Evolutionary conservation across 2,888 invertebrate genomes (phyloP), one percentile per base, ranked within the genome.

Genomic region (Drosophila paranaensis): DNA sequence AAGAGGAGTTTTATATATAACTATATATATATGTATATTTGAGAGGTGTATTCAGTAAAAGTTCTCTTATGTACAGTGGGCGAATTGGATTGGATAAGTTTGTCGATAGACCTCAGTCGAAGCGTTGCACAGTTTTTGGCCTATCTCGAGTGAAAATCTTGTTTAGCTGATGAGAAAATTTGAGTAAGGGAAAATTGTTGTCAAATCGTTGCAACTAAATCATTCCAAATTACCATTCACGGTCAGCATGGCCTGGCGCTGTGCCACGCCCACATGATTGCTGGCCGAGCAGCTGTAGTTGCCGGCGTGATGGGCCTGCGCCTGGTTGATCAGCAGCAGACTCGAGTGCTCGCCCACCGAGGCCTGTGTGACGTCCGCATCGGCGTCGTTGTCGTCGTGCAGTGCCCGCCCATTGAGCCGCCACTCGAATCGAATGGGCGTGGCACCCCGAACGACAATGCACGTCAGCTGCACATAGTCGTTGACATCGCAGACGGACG

Each of bases 391-490:
- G 27, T 82, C 86, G 71, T 88, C 73, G 11, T 78, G 72, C 61
- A 84, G 20, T 46, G 79, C 69, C 35, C 72, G 63, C 16, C 71
- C 82, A 70, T 92, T 91, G 2, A 92, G 68, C 39, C 73, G 79
- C 95, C 95, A 95, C 13, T 95, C 94, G 86, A 95, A 95, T 74
- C 94, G 94, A 46, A 95, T 94, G 1, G 95, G 95, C 93, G 95
- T 94, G 89, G 95, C 95, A 25, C 95, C 95, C 45, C 95, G 95
- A 46, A 96, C 97, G 57, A 97, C 96, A 56, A 96, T 96, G 91
- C 97, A 97, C 2, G 97, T 96, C 46, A 97, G 94, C 91, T 97
- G 96, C 57, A 96, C 95, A 81, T 97, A 94, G 92, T 97, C 96
- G 62, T 96, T 96, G 70, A 91, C 87, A 73, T 90, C 83, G 57